Evolutionary conservation across 64 coral and sea anemone genomes (phyloP).

Genomic region (Pachyseris speciosa): DNA sequence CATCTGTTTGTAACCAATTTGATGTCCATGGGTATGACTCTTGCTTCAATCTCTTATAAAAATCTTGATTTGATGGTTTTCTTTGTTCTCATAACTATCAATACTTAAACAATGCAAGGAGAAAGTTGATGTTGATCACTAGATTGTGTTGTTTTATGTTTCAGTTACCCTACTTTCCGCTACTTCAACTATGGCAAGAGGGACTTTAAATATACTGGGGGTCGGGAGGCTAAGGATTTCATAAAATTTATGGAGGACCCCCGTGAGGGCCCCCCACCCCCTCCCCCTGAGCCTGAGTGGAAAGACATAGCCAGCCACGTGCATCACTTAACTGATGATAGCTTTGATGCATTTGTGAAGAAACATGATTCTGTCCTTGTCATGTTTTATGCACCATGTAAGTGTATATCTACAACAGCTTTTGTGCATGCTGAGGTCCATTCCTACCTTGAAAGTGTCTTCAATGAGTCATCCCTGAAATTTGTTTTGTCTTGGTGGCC

Average conservation of each 20-base stretch:
- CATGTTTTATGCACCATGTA: slow-evolving; percentile 98
- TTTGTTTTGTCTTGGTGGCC: no score
- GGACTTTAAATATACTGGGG: slow-evolving; percentile 90
- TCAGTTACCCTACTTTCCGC: slow-evolving; percentile 89
- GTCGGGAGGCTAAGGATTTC: slow-evolving; percentile 91
- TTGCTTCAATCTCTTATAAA: neutral
- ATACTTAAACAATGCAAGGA: neutral
- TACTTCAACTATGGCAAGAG: slow-evolving; percentile 99
- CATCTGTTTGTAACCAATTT: slow-evolving; percentile 66
- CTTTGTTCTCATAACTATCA: neutral
- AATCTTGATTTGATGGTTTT: neutral
- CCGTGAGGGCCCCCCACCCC: slow-evolving; percentile 83
- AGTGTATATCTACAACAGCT: neutral
- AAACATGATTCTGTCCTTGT: slow-evolving; percentile 81
- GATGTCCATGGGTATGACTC: slow-evolving; percentile 71
- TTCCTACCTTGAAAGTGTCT: no score
- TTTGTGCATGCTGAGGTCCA: neutral
- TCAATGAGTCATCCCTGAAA: no score
- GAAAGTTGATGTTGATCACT: neutral
- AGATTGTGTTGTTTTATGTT: neutral
- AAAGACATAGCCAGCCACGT: slow-evolving; percentile 76
- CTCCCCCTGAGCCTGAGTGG: slow-evolving; percentile 83
- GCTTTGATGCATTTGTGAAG: slow-evolving; percentile 77
- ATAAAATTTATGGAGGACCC: slow-evolving; percentile 97
- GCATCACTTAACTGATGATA: slow-evolving; percentile 72